A percentile compares a stretch with the other conserved stretches of the same genome.
phyloP scores from a whole-genome alignment of 2,888 invertebrate species.

The Drosophila glabriapex region DNA sequence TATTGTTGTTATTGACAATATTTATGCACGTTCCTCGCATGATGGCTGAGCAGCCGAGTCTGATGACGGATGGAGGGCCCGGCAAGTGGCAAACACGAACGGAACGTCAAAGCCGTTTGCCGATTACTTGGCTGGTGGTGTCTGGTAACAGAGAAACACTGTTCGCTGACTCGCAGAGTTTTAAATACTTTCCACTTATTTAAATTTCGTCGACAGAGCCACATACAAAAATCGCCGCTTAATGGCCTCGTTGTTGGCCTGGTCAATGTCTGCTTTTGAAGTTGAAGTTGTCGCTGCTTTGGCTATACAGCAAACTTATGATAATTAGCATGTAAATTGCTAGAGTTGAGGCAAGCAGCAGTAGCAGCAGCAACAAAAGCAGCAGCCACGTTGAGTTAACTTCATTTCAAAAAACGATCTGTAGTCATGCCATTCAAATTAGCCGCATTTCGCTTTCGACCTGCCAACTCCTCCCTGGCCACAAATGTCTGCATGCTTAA shows the following conservation, averaged over 20 bases:
- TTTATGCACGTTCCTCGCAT: conserved; percentile 41
- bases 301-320: conserved; percentile 64
- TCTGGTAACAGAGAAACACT: conserved; percentile 38
- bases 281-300: conserved; percentile 43
- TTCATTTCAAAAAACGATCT: conserved; percentile 51
- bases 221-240: conserved; percentile 55
- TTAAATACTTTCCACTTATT: conserved; percentile 80
- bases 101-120: conserved; percentile 30
- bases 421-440: conserved; percentile 55
- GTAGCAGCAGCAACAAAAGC: conserved; percentile 22
- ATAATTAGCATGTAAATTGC: conserved; percentile 79
- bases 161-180: conserved; percentile 26
- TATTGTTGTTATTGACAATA: conserved; percentile 51
- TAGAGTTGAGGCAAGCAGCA: conserved; percentile 61
- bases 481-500: conserved; percentile 31
- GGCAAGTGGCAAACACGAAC: conserved; percentile 45
- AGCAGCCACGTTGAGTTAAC: conserved; percentile 36
- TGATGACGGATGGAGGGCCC: conserved; percentile 40
- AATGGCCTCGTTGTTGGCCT: conserved; percentile 45
- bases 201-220: conserved; percentile 71
- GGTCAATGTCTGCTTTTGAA: conserved; percentile 42
- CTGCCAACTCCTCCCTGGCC: conserved; percentile 50
- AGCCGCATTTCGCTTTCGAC: conserved; percentile 59
- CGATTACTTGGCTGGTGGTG: conserved; percentile 30
- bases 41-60: conserved; percentile 14